A percentile compares a stretch with the other conserved stretches of the same genome.
phyloP scores from a whole-genome alignment of 1,140 invertebrate species.

The Hormaphis cornu region DNA sequence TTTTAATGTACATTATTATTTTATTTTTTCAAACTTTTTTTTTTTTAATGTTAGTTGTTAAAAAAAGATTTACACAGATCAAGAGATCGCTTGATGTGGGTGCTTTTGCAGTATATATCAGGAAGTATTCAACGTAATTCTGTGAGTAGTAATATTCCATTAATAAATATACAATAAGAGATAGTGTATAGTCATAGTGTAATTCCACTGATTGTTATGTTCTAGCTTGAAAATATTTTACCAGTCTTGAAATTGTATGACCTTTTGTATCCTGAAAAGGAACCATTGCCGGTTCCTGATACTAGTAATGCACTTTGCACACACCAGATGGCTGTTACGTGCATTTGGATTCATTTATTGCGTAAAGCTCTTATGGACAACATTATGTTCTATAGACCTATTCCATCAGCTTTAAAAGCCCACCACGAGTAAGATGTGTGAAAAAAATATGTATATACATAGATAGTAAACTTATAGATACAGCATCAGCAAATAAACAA shows the following conservation, averaged over 20 bases:
- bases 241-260: conserved; percentile 87
- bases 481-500: too few species aligned
- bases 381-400: conserved; percentile 45
- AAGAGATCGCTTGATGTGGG: conserved; percentile 94
- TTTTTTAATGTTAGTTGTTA: conserved; percentile 50
- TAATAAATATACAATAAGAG: not conserved
- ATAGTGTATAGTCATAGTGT: not conserved
- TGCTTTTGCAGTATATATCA: conserved; percentile 87
- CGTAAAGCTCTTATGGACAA: conserved; percentile 84
- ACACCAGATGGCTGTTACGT: conserved; percentile 85
- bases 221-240: conserved; percentile 72
- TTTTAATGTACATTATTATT: not conserved
- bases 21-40: not conserved
- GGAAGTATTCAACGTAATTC: conserved; percentile 93
- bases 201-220: conserved; percentile 34
- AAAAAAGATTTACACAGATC: conserved; percentile 75
- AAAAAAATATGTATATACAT: not conserved
- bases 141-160: conserved; percentile 44
- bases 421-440: conserved; percentile 62
- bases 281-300: conserved; percentile 81
- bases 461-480: not conserved
- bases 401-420: conserved; percentile 44
- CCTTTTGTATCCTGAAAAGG: conserved; percentile 82
- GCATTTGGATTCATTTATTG: conserved; percentile 91
- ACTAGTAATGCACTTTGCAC: conserved; percentile 75